Evolutionary conservation across 2,113 vertebrate genomes (phyloP).

Genomic region (Triplophysa siluroides): DNA sequence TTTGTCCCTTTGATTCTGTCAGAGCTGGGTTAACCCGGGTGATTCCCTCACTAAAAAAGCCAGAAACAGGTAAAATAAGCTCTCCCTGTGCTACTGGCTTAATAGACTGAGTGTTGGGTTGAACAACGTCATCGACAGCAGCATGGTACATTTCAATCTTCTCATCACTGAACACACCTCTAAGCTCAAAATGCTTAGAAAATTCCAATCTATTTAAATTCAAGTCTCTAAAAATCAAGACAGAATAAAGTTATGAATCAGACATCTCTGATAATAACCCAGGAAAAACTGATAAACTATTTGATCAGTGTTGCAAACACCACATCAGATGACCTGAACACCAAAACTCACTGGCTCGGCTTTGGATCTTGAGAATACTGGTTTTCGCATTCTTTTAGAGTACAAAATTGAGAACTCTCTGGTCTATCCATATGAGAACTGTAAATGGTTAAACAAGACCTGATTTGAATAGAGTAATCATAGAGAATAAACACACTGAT

Average conservation of each 20-base stretch:
- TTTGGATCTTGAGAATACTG: background rate
- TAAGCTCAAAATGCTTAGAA: background rate
- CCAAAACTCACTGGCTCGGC: conserved; percentile 14
- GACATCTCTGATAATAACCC: background rate
- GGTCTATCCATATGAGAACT: conserved; percentile 41
- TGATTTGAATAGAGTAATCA: background rate
- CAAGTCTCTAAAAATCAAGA: conserved; percentile 21
- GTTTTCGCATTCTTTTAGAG: conserved; percentile 33
- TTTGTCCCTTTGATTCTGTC: conserved; percentile 3
- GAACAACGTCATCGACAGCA: conserved; percentile 12
- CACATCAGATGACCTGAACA: background rate
- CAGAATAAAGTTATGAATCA: background rate
- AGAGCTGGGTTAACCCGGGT: background rate
- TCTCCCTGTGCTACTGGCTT: conserved; percentile 14
- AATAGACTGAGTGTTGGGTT: background rate
- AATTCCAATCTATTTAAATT: background rate
- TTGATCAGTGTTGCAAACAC: background rate
- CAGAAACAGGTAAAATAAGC: background rate
- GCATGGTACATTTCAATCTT: background rate
- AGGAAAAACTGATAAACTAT: too few species aligned
- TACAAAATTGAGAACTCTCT: conserved; percentile 46
- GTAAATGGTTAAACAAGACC: conserved; percentile 43
- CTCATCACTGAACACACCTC: background rate
- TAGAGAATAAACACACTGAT: too few species aligned
- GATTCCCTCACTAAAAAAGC: background rate